Evolutionary conservation across 1,140 invertebrate species (phyloP).

Genomic region (Drosophila bipectinata): DNA sequence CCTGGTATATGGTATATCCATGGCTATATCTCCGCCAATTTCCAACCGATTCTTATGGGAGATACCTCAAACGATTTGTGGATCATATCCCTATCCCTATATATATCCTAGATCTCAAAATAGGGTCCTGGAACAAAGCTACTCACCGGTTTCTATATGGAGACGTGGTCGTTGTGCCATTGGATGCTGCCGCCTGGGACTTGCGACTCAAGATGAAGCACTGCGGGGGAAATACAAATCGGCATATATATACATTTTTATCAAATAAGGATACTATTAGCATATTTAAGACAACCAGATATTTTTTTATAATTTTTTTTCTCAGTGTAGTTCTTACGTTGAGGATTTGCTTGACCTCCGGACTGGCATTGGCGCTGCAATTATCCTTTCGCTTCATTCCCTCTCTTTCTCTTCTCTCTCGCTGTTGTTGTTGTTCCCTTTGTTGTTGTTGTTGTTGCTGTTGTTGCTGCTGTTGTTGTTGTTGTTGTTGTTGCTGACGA

Average conservation of each 20-base stretch:
- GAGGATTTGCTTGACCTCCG: slow-evolving; percentile 97
- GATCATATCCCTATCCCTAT: no score
- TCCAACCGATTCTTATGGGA: no score
- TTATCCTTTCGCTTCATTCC: slow-evolving; percentile 91
- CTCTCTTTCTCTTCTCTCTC: slow-evolving; percentile 88
- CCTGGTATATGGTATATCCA: no score
- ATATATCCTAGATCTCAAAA: no score
- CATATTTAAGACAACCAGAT: no score
- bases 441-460: slow-evolving; percentile 82
- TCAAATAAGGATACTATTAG: neutral
- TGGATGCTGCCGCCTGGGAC: slow-evolving; percentile 90
- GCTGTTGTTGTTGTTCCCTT: slow-evolving; percentile 84
- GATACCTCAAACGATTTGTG: neutral
- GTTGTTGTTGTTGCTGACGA: slow-evolving; percentile 87
- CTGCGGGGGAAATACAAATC: slow-evolving; percentile 82
- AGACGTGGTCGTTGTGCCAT: slow-evolving; percentile 88
- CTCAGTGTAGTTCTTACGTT: slow-evolving; percentile 86
- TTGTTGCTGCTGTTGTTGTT: slow-evolving; percentile 85
- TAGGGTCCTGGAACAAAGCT: no score
- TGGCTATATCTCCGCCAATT: no score
- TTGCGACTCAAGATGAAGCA: slow-evolving; percentile 96
- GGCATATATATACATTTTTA: neutral
- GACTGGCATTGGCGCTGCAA: slow-evolving; percentile 96
- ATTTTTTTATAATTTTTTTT: no score
- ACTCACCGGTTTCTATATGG: slow-evolving; percentile 92